Conservation (phyloP, 2,113 vertebrate genomes). For the Aegithalos caudatus region DNA sequence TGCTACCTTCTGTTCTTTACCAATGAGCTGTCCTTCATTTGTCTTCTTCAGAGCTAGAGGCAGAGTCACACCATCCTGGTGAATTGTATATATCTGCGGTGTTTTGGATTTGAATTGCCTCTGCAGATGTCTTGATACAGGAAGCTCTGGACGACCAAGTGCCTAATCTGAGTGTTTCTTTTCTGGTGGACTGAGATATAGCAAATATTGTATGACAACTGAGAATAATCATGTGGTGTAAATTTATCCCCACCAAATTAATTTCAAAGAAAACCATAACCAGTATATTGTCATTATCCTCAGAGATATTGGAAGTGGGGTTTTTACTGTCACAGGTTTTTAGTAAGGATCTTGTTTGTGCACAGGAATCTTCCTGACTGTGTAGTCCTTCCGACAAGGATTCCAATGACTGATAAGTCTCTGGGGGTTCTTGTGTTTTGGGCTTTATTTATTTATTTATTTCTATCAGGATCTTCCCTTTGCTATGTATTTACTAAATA, state of each 20-base stretch:
- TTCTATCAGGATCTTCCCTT: not conserved
- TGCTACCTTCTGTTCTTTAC: not conserved
- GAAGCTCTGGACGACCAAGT: not conserved
- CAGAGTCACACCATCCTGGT: not conserved
- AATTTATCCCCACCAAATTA: not conserved
- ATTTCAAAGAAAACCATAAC: not conserved
- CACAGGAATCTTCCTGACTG: not conserved
- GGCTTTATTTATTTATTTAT: not conserved
- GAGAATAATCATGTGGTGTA: not conserved
- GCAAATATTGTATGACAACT: not conserved
- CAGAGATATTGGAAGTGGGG: not conserved
- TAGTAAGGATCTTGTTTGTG: not conserved
- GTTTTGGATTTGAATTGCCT: not conserved
- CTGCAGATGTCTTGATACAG: not conserved
- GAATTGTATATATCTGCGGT: rapidly evolving
- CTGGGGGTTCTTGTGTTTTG: not conserved
- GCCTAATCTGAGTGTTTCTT: not conserved
- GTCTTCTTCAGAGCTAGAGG: not conserved
- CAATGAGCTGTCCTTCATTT: rapidly evolving
- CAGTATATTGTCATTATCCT: not conserved
- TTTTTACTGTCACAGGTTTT: not conserved
- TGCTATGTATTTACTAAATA: not conserved
- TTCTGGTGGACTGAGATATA: not conserved
- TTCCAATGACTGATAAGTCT: not conserved
- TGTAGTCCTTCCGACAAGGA: not conserved